phyloP scores from a whole-genome alignment of 2,113 vertebrate species.

The Aldabrachelys gigantea region DNA sequence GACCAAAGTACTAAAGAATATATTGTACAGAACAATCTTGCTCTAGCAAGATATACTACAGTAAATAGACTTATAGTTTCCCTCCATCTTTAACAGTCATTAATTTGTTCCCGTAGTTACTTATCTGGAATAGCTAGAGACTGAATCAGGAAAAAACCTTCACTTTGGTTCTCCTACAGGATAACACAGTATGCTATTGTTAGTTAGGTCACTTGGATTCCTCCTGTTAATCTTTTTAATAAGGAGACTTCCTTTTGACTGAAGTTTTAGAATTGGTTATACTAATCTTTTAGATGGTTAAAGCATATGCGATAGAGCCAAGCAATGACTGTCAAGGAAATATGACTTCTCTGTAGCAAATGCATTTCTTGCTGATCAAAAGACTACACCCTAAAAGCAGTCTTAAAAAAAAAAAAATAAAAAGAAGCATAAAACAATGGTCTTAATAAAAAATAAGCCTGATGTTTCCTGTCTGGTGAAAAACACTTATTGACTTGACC shows the following conservation, averaged over 20 bases:
- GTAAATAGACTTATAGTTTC: not conserved
- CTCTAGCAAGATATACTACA: not conserved
- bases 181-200: not conserved
- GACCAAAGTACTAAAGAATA: not conserved
- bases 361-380: not conserved
- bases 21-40: not conserved
- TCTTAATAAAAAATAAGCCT: conserved; percentile 67
- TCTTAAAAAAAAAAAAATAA: not conserved
- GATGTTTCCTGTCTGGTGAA: conserved; percentile 62
- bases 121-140: not conserved
- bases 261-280: conserved; percentile 15
- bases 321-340: not conserved
- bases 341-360: not conserved
- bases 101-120: not conserved
- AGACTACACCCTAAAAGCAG: conserved; percentile 60
- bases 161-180: not conserved
- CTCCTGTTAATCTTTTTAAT: not conserved
- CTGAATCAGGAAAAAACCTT: not conserved
- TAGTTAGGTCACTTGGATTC: not conserved
- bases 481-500: conserved; percentile 89
- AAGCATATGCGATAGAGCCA: not conserved
- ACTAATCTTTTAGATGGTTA: not conserved
- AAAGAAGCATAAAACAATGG: conserved; percentile 19
- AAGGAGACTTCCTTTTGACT: not conserved
- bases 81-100: not conserved